Percentiles rank a stretch among this genome's conserved stretches.
These are phyloP conservation scores for Ginglymostoma cirratum DNA, from an alignment of 2,113 vertebrate genomes.

Conservation along the genomic window DNA sequence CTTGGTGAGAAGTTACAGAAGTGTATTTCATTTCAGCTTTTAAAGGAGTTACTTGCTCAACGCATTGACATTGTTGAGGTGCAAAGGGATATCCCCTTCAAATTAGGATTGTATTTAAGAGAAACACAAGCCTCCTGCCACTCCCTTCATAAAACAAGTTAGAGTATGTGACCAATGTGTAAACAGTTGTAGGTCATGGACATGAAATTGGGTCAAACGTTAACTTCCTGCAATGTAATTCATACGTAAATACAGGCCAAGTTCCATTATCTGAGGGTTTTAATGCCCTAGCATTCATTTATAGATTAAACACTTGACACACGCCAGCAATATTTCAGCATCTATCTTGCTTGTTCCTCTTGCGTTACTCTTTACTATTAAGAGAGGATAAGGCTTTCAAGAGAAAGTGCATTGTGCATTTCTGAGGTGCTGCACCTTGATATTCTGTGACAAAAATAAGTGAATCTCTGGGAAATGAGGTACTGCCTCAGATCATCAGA, in stretches of 20 bases:
- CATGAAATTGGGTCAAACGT: neutral
- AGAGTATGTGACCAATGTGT: too few species aligned
- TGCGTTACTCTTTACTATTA: neutral
- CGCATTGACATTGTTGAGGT: neutral
- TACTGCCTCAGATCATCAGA: neutral
- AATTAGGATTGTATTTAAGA: too few species aligned
- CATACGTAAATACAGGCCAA: neutral
- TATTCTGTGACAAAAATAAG: neutral
- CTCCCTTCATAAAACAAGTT: too few species aligned
- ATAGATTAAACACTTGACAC: neutral
- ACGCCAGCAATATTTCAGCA: neutral
- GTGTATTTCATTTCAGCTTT: neutral
- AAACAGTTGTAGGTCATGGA: neutral
- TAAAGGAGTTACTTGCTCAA: neutral
- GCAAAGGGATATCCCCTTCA: too few species aligned
- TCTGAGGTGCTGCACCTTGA: too few species aligned
- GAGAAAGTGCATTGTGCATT: neutral
- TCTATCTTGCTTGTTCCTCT: neutral
- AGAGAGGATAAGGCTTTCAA: neutral
- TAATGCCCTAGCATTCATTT: neutral
- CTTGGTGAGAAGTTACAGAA: neutral
- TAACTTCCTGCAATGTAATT: neutral
- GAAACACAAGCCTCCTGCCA: too few species aligned
- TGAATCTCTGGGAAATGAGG: neutral
- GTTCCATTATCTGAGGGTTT: neutral